Evolutionary conservation across 2,797 vertebrate genomes (phyloP), one percentile per base, ranked within the genome.

Genomic region (Crypturellus tataupa): DNA sequence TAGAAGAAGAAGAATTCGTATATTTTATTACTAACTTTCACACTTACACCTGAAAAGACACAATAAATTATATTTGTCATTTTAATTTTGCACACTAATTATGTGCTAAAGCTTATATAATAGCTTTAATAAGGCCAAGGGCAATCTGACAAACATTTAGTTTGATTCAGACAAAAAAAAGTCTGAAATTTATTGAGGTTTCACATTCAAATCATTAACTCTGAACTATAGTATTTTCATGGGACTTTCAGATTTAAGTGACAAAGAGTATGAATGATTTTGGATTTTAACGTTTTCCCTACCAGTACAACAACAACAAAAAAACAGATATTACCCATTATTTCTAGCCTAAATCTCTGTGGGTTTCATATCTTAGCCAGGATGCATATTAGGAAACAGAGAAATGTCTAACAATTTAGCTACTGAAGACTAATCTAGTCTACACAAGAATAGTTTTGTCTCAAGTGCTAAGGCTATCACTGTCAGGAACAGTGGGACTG

Each of bases 21-120:
- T 35, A 42, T 77, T 81, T 93, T 51, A 47, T 80, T 82, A 55
- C 35, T 80, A 92, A 76, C 23, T 82, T 82, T 63, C 76, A 83
- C 31, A 60, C 18, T 77, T 85, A 79, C 35, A 23, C 25, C 85
- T 60, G 35, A 93, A 85, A 29, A 82, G 17, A 60, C 17, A 79
- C 24, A 73, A 73, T 63, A 92, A 72, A 87, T 67, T 1, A 42
- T 70, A 67, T 82, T 78, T 90, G 35, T 33, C 35, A 56, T 67
- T 76, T 87, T 73, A 67, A 19, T 85, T 94, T 94, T 92, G 60
- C 59, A 87, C 47, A 27, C 20, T 85, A 31, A 29, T 73, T 77
- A 73, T 6, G 42, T 27, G 29, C 72, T 77, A 87, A 73, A 85
- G 62, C 10, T 56, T 82, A 59, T 73, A 80, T 73, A 87, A 80